These are phyloP conservation scores for Lasioglossum morio DNA, from an alignment of 2,888 invertebrate species.

Conservation along the genomic window DNA sequence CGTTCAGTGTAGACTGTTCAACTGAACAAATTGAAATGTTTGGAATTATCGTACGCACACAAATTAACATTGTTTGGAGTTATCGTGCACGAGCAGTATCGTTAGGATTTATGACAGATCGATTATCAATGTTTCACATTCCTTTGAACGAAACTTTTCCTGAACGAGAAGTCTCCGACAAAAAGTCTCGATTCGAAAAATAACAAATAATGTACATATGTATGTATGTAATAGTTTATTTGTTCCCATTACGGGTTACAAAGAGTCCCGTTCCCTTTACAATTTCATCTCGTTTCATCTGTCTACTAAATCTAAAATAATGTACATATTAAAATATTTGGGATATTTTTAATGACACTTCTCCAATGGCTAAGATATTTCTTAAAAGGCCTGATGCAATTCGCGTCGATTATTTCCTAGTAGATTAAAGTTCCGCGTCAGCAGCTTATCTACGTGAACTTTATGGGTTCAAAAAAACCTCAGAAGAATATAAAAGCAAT, in stretches of 20 bases:
- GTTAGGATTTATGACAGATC: neutral
- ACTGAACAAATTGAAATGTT: slow-evolving; percentile 21
- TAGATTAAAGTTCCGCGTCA: neutral
- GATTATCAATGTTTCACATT: neutral
- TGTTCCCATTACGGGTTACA: too few relatives aligned
- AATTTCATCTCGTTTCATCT: too few relatives aligned
- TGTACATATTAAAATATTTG: neutral
- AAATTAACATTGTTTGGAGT: neutral
- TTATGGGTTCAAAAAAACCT: too few relatives aligned
- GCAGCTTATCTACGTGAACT: too few relatives aligned
- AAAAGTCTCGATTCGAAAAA: neutral
- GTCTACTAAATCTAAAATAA: too few relatives aligned
- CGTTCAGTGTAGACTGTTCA: neutral
- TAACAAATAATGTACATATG: neutral
- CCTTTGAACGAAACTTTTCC: neutral
- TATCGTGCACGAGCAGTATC: neutral
- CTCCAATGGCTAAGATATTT: neutral
- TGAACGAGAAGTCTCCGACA: too few relatives aligned
- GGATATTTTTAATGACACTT: neutral
- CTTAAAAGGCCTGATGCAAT: neutral
- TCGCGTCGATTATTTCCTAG: neutral
- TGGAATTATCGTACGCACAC: too few relatives aligned
- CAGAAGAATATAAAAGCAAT: too few relatives aligned
- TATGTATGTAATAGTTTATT: too few relatives aligned
- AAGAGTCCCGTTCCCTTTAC: too few relatives aligned